Base-by-base conservation (phyloP, 2,113 vertebrate species). In the Theristicus caerulescens region DNA sequence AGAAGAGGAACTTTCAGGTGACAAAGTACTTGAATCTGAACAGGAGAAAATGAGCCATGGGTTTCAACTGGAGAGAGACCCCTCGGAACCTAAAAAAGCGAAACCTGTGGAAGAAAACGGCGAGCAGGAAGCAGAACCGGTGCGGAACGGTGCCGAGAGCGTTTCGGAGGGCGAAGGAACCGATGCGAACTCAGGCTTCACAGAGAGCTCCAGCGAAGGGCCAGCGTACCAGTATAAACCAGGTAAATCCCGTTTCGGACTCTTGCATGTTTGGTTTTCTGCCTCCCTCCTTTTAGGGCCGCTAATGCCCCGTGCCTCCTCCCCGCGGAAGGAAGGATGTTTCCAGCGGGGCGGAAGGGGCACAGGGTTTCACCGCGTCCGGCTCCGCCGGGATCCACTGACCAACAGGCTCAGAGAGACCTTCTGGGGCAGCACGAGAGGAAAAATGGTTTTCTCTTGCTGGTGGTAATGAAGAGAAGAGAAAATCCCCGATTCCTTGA, bases 121-220 rank as follows among this genome's bases (percentile, higher is more conserved):
- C 2, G 99, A 99, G 90, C 92, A 97, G 13, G 99, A 99, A 59
- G 85, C 94, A 9, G 99, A 99, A 88, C 98, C 98, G 4, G 92
- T 99, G 59, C 98, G 98, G n/a, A 99, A 99, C 1, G 99, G 99
- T 3, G 99, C 99, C 0, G 99, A 99, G 66, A 98, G 98, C 49
- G 62, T 97, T 52, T 99, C 98, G 0, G 99, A 99, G 97, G 98
- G 98, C 0, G 99, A 99, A 94, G 99, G 98, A 95, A 94, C 59
- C 11, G 98, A 98, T 7, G 97, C 95, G 44, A 96, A 96, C 40
- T 96, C 97, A 0, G 98, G 98, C 82, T 98, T 98, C 91, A 97
- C 98, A 1, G 99, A 99, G 72, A 98, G 96, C 92, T 97, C 98
- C 9, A 94, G 96, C 1, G 98, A 98, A 36, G 98, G 96, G 10